Base-by-base conservation (phyloP, 2,888 invertebrate species). In the Fragum whitleyi region DNA sequence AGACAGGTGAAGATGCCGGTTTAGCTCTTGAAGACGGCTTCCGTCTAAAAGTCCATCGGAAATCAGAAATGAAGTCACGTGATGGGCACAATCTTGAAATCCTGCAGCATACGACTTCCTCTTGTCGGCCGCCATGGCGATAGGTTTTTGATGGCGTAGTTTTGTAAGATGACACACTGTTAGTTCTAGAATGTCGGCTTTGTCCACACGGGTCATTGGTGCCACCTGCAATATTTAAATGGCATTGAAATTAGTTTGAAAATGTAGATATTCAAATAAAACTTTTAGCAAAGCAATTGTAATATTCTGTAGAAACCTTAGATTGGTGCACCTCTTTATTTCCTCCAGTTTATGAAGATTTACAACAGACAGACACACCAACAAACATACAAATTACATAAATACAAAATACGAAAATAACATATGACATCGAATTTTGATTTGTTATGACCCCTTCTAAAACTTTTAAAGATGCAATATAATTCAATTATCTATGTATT, bases 141-240 rank as follows among this genome's bases (percentile, higher is more conserved):
- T 23, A 14, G 5, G 39, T 11, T 65, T n/a, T 42, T 42, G 39
- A 1, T 42, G 65, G 23, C 65, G 65, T 42, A 65, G 23, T 11
- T 65, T 65, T 1, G 42, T 65, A 5, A 65, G 42, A 65, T 65
- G 65, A 21, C 42, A 42, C 3, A 65, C 65, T 1, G 65, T 39
- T 21, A 65, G 39, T 65, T 65, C 65, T 42, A 65, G 29, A 65
- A 65, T 65, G 7, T 65, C 65, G 5, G 65, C 65, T 21, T 65
- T 65, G 65, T 65, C 65, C 2, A 65, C 65, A 36, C 65, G 39
- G 7, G 65, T 65, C 65, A 65, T 65, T 42, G 65, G 65, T 0
- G 65, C 42, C 6, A 65, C 42, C 65, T 65, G 21, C 36, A 42
- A 11, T 1, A n/a, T 9, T 7, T 11, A 32, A 32, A 57, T n/a